phyloP scores from a whole-genome alignment of 2,113 vertebrate genomes.

The Anguilla japonica region DNA sequence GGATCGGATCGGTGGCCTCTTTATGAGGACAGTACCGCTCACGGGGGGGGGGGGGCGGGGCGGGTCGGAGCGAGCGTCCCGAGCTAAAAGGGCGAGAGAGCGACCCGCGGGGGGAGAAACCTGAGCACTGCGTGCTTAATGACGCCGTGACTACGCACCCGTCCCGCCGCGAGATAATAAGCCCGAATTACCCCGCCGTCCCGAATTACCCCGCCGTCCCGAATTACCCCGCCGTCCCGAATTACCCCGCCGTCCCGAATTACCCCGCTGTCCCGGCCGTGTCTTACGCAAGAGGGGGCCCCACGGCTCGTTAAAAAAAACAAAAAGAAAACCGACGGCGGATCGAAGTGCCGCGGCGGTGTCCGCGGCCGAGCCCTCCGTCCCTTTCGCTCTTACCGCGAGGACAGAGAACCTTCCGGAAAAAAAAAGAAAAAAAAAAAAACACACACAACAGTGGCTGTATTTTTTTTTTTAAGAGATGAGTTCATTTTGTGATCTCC shows the following conservation, averaged over 20 bases:
- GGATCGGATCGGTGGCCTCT: slow-evolving; percentile 47
- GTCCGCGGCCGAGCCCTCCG: neutral
- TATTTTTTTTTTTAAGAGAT: neutral
- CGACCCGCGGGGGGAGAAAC: slow-evolving; percentile 45
- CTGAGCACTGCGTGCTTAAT: slow-evolving; percentile 34
- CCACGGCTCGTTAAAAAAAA: slow-evolving; percentile 6
- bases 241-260: slow-evolving; percentile 34
- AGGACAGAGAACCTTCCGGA: slow-evolving; percentile 13
- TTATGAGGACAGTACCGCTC: slow-evolving; percentile 39
- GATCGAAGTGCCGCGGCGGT: slow-evolving; percentile 30
- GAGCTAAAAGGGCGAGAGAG: slow-evolving; percentile 27
- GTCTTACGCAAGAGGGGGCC: slow-evolving; percentile 23
- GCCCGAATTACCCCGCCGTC: slow-evolving; percentile 32
- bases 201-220: slow-evolving; percentile 33
- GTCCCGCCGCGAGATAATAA: slow-evolving; percentile 40
- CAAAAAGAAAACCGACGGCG: slow-evolving; percentile 9
- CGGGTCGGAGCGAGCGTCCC: slow-evolving; percentile 36
- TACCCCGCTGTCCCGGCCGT: slow-evolving; percentile 32
- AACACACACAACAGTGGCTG: neutral
- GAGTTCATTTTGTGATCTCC: neutral
- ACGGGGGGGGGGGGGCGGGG: slow-evolving; percentile 24
- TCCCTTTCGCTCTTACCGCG: neutral
- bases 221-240: slow-evolving; percentile 34
- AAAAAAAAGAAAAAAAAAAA: neutral
- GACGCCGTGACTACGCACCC: slow-evolving; percentile 49